Percentiles rank a stretch among this genome's conserved stretches.
Conservation (phyloP, 92 coral and sea anemone genomes). For the Scolanthus callimorphus region DNA sequence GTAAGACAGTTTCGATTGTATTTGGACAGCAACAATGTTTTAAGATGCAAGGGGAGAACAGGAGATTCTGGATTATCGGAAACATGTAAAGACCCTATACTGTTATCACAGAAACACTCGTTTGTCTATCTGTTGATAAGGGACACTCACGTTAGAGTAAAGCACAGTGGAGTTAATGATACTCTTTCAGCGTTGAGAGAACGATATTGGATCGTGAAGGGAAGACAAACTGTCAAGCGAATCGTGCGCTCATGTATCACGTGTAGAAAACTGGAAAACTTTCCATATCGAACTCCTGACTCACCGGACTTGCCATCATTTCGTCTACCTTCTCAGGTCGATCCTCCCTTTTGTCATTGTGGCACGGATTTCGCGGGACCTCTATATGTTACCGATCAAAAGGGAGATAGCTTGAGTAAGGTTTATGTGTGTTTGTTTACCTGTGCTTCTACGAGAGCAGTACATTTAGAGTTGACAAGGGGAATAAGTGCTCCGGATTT, state of each 20-base stretch:
- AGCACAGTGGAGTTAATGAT: constrained; percentile 36
- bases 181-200: constrained; percentile 47
- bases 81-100: constrained; percentile 11
- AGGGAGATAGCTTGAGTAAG: constrained; percentile 20
- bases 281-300: neutral
- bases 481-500: constrained; percentile 32
- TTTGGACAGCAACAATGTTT: constrained; percentile 36
- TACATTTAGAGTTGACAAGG: constrained; percentile 41
- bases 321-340: too few relatives aligned
- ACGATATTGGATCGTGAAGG: constrained; percentile 50
- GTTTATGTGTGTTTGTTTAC: constrained; percentile 41
- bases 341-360: constrained; percentile 45
- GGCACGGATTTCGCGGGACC: constrained; percentile 64
- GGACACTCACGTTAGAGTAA: constrained; percentile 29
- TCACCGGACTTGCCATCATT: neutral
- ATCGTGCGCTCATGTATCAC: constrained; percentile 28
- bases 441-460: constrained; percentile 39
- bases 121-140: constrained; percentile 26
- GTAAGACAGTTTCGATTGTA: constrained; percentile 53
- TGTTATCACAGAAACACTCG: constrained; percentile 20
- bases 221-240: constrained; percentile 39
- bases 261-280: constrained; percentile 5
- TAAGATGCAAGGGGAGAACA: constrained; percentile 42
- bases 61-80: constrained; percentile 9
- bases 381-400: constrained; percentile 4